Base-by-base conservation (phyloP, 2,888 invertebrate species). In the Stenotaenia linearis region DNA sequence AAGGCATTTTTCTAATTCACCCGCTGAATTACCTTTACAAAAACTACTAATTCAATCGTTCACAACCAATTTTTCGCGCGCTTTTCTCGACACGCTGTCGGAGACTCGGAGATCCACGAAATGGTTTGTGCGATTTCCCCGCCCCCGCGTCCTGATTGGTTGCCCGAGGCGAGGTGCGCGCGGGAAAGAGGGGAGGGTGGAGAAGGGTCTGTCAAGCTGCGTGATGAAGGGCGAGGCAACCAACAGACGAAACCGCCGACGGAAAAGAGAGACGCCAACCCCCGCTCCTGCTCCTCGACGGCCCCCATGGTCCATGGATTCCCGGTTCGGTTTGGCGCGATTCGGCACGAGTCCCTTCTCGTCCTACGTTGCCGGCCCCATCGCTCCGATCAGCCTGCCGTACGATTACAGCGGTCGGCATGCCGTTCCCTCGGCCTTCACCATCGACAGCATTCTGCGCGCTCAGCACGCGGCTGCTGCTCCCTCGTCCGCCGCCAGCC, bases 381-480 rank as follows among this genome's bases (percentile, higher is more conserved):
- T 76, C 21, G 76, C 76, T 35, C 76, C 76, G 6, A 76, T 76
- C 76, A 76, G 76, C n/a, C 18, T 76, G 32, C 76, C 76, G 76
- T 35, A 76, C 76, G 35, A 32, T 23, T 76, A 76, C 35, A 35
- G 35, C 76, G 76, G 76, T 6, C 76, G 23, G 35, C 76, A 76
- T 23, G 35, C 32, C 76, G 32, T 76, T 15, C 35, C 76, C 15
- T 28, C 75, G 23, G 75, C 75, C 3, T 76, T 76, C 76, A 76
- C 76, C 76, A 76, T 76, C 76, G 76, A 76, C 76, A 35, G 76
- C 76, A 76, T 76, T 35, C 76, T 76, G n/a, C 32, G 76, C 23
- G 28, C 76, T 7, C 76, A 76, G 35, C 76, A 76, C 32, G 35
- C 35, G 35, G 76, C 35, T 18, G 76, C 76, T 15, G 76, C 76